Evolutionary conservation across 2,113 vertebrate species (phyloP).

Genomic region (Corythaeola cristata): DNA sequence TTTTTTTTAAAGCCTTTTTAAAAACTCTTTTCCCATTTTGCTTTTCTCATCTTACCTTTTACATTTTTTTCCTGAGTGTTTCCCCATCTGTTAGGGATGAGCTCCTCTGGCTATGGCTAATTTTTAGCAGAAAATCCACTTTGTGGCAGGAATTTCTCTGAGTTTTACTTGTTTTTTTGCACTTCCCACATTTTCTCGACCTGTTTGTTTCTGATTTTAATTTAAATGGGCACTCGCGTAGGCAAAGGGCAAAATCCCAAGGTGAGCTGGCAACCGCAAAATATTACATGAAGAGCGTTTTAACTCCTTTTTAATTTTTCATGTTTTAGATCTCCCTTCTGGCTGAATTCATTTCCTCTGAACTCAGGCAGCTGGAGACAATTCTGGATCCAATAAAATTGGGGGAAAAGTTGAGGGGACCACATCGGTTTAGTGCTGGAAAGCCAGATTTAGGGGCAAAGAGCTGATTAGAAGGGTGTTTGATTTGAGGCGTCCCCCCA

Average conservation of each 20-base stretch:
- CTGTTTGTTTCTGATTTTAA: slow-evolving; percentile 30
- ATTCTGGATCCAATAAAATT: background rate
- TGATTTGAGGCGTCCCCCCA: background rate
- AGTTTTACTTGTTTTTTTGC: background rate
- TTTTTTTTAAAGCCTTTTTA: background rate
- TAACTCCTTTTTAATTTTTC: slow-evolving; percentile 18
- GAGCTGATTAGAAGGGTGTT: background rate
- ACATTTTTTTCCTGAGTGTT: background rate
- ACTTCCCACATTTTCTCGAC: background rate
- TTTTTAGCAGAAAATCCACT: slow-evolving; percentile 28
- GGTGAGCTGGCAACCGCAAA: background rate
- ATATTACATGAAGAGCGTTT: background rate
- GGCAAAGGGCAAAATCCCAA: slow-evolving; percentile 36
- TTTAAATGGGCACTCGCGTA: background rate
- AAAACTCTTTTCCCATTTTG: background rate
- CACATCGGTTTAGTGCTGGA: accelerated
- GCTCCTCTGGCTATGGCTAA: background rate
- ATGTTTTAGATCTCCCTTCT: background rate
- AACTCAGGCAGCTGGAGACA: background rate
- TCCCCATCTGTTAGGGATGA: background rate
- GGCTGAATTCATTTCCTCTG: background rate
- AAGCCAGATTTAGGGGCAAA: background rate
- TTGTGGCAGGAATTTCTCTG: background rate
- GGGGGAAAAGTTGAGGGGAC: background rate
- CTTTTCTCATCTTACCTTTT: background rate